Base-by-base conservation (phyloP, 2,113 vertebrate genomes). In the Dicrurus megarhynchus region DNA sequence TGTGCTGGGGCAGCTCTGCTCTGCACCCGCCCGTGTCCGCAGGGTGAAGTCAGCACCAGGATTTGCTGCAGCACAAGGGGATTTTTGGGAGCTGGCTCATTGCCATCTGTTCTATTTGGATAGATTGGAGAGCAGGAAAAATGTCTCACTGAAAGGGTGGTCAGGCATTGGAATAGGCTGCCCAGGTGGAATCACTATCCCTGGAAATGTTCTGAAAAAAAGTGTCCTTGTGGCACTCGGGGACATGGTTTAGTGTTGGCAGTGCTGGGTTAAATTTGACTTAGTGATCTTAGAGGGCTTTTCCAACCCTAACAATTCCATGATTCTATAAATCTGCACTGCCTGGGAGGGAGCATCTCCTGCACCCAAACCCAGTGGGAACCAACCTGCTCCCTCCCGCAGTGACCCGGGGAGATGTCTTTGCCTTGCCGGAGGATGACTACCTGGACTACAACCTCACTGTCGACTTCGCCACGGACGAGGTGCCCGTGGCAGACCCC, bases 371-470 rank as follows among this genome's bases (percentile, higher is more conserved):
- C 23, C n/a, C 70, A 0, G 2, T 4, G 32, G 46, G 76, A 81
- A 91, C 67, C 37, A 27, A 24, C 35, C 33, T 32, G 13, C 37
- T 75, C 65, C n/a, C 88, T 68, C 75, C 76, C 11, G 0, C 96
- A 97, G 98, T 98, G 98, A 99, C 98, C 65, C 98, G 99, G 0
- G 99, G 99, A 78, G 99, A 99, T 5, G 99, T 99, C 3, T 99
- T 99, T 49, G 85, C 91, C 27, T 86, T 97, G 63, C 98, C 99
- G 0, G 99, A 99, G 88, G 99, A 99, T 1, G 98, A 99, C 4
- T 98, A 99, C 14, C n/a, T 93, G 4, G 47, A 61, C 81, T 82
- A 97, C 55, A 91, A 97, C 71, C 42, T 35, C 6, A n/a, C 64
- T 3, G 6, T 74, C 0, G 13, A 41, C 6, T 10, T 55, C 0